Evolutionary conservation across 2,113 vertebrate genomes (phyloP), one percentile per base, ranked within the genome.

Genomic region (Oryzias melastigma): DNA sequence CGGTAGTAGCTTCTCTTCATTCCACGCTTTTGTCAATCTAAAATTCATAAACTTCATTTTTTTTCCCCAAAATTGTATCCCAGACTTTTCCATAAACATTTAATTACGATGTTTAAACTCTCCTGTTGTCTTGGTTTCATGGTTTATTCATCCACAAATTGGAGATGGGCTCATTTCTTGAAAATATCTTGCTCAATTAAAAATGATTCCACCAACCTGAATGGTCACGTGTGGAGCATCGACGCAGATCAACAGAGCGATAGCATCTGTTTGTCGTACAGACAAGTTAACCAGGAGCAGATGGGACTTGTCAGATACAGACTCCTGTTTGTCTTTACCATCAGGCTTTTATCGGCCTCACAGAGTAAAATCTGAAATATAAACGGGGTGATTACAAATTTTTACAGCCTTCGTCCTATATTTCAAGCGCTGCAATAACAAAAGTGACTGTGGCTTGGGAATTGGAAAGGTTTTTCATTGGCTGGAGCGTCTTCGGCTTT

Each of bases 201-300:
- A 80, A 73, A 77, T 81, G 14, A 71, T 70, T 59, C 75, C 70
- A 58, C 43, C 65, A 71, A 69, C 63, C 53, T 78, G 58, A 75
- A 67, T 71, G 81, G 80, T 79, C 62, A 84, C 74, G 77, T 71
- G 77, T 63, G 57, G 82, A 77, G 68, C 29, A 20, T 48, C 27
- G 76, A 76, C 69, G 65, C 75, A 44, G 72, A 71, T 86, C 76
- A 73, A 68, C 69, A 58, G 68, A 71, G 70, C 79, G 81, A 88
- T 85, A 83, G 67, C 85, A 87, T 90, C 85, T 88, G 88, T 85
- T 88, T 87, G 83, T 85, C 74, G 43, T 87, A 83, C 74, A 80
- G 82, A 84, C 49, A 22, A 78, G 66, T 22, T 79, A 86, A 88
- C 71, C 63, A 81, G 80, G 73, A 84, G 62, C 88, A 90, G 80